A percentile compares a stretch with the other conserved stretches of the same genome.
phyloP scores from a whole-genome alignment of 2,888 invertebrate species.

The Vesta saturnalis region DNA sequence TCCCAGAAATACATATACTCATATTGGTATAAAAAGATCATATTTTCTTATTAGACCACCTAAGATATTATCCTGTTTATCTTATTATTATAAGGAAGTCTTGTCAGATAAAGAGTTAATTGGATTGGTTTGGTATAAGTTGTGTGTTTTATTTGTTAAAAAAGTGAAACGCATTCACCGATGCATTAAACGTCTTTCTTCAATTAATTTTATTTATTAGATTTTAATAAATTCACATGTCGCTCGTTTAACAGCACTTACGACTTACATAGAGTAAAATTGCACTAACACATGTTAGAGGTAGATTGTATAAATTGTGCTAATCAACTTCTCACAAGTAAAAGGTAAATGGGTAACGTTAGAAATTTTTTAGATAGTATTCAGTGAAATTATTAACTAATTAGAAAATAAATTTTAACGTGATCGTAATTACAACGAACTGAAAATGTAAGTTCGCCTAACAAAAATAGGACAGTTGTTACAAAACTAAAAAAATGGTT shows the following conservation, averaged over 20 bases:
- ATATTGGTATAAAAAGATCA: constrained; percentile 30
- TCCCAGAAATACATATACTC: constrained; percentile 34
- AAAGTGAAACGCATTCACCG: not conserved
- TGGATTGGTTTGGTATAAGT: no score
- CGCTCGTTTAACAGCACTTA: not conserved
- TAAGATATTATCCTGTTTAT: constrained; percentile 11
- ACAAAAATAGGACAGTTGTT: no score
- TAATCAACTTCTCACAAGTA: no score
- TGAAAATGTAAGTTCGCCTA: no score
- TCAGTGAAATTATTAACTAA: no score
- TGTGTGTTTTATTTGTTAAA: not conserved
- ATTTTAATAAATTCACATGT: constrained; percentile 1
- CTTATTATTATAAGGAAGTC: constrained; percentile 15
- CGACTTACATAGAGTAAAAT: not conserved
- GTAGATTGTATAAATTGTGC: not conserved
- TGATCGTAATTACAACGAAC: no score
- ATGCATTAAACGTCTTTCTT: not conserved
- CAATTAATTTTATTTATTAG: not conserved
- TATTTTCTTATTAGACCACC: constrained; percentile 43
- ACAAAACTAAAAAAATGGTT: no score
- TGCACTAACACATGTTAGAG: not conserved
- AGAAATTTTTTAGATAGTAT: no score
- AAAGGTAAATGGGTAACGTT: no score
- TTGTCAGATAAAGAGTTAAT: constrained; percentile 1
- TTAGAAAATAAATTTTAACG: no score